These are phyloP conservation scores for Barypeithes pellucidus DNA, from an alignment of 2,888 invertebrate genomes.

Conservation along the genomic window DNA sequence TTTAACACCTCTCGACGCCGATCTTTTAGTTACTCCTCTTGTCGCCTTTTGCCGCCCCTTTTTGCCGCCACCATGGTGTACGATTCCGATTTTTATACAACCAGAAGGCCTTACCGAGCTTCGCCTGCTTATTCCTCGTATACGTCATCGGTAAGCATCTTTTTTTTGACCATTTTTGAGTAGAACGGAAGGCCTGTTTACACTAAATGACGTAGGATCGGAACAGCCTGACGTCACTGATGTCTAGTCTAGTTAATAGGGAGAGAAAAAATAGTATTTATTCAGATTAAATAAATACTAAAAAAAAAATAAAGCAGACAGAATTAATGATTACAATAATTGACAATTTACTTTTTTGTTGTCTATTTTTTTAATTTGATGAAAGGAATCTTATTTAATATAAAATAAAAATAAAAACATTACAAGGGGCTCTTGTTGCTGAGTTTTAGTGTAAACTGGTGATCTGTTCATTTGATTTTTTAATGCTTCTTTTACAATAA, in stretches of 20 bases:
- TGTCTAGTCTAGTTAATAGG: neutral
- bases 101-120: slow-evolving; percentile 87
- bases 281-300: neutral
- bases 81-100: slow-evolving; percentile 94
- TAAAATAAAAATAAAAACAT: too few relatives aligned
- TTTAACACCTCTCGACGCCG: slow-evolving; percentile 56
- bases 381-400: too few relatives aligned
- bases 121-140: slow-evolving; percentile 80
- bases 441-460: neutral
- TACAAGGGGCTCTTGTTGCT: too few relatives aligned
- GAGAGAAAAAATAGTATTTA: neutral
- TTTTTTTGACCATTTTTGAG: slow-evolving; percentile 11
- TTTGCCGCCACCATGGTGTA: slow-evolving; percentile 82
- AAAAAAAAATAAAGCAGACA: neutral
- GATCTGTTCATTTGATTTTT: neutral
- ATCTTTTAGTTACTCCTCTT: slow-evolving; percentile 72
- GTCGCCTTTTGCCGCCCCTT: slow-evolving; percentile 60
- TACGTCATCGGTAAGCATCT: slow-evolving; percentile 83
- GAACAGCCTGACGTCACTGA: slow-evolving; percentile 18
- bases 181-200: slow-evolving; percentile 15
- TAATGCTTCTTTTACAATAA: neutral
- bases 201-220: slow-evolving; percentile 2
- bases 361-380: too few relatives aligned
- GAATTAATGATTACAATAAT: neutral
- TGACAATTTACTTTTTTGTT: too few relatives aligned